phyloP scores from a whole-genome alignment of 2,888 invertebrate genomes.

The Ectemnius lituratus region DNA sequence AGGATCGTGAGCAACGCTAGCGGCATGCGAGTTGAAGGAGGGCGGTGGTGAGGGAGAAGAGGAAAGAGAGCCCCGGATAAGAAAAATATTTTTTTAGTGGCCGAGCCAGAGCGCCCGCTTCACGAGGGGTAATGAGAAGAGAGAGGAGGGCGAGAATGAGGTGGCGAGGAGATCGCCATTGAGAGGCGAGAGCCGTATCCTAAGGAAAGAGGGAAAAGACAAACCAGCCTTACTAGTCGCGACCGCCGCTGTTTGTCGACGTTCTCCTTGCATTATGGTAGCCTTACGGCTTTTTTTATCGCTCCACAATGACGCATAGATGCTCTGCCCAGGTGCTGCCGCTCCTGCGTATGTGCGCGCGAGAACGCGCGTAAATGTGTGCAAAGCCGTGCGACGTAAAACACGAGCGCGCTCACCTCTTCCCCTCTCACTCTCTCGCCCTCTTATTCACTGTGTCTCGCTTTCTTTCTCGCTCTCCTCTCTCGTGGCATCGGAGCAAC shows the following conservation, averaged over 20 bases:
- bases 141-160: not conserved
- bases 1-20: not conserved
- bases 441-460: not conserved
- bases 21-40: not conserved
- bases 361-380: slow-evolving; percentile 18
- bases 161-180: slow-evolving; percentile 27
- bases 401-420: slow-evolving; percentile 25
- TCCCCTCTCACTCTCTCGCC: not conserved
- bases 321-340: slow-evolving; percentile 53
- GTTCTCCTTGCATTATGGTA: slow-evolving; percentile 51
- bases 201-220: slow-evolving; percentile 48
- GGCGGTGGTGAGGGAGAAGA: too few relatives aligned
- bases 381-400: slow-evolving; percentile 41
- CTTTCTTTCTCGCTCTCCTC: not conserved
- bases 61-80: not conserved
- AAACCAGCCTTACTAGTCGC: slow-evolving; percentile 57
- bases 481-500: not conserved
- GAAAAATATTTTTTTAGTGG: slow-evolving; percentile 7
- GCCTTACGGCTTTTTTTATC: slow-evolving; percentile 59
- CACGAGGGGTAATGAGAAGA: too few relatives aligned
- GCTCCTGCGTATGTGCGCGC: slow-evolving; percentile 35
- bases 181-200: slow-evolving; percentile 15
- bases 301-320: slow-evolving; percentile 59
- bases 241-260: slow-evolving; percentile 51
- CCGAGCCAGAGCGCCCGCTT: not conserved